Evolutionary conservation across 2,888 invertebrate species (phyloP), one percentile per base, ranked within the genome.

Genomic region (Aphodius granarius): DNA sequence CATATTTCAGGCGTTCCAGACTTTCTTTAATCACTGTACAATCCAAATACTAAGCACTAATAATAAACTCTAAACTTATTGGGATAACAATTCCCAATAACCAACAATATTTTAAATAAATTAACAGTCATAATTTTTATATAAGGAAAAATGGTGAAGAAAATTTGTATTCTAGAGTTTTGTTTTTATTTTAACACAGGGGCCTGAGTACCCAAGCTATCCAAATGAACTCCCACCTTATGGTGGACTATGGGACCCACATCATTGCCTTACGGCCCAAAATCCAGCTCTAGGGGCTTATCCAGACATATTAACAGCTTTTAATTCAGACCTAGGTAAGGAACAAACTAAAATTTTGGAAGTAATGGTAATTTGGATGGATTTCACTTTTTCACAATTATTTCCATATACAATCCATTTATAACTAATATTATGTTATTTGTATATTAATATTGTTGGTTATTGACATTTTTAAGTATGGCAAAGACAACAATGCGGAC

Each of bases 301-400:
- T 82, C 93, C 93, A 3, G 93, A 94, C 82, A 90, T 94, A 81
- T 90, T 94, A 66, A 85, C 86, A 83, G 91, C 91, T 18, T 94
- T 93, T 84, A 93, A 92, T 72, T 89, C 92, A 13, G 93, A 93
- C 85, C 86, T 91, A 81, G 89, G 90, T 90, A 84, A 85, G 84
- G 76, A 66, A 16, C 19, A 63, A 63, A 72, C 18, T 16, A 9
- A 9, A 9, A 5, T 16, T 15, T 5, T 4, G 16, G 2, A 15
- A 65, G n/a, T n/a, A n/a, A n/a, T n/a, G n/a, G n/a, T n/a, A n/a
- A n/a, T n/a, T n/a, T n/a, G n/a, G n/a, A n/a, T n/a, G n/a, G n/a
- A n/a, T n/a, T n/a, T n/a, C n/a, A n/a, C n/a, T n/a, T n/a, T n/a
- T n/a, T n/a, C n/a, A n/a, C n/a, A n/a, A n/a, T n/a, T n/a, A n/a